A percentile compares a stretch with the other conserved stretches of the same genome.
phyloP scores from a whole-genome alignment of 2,113 vertebrate species.

The Grus americana region DNA sequence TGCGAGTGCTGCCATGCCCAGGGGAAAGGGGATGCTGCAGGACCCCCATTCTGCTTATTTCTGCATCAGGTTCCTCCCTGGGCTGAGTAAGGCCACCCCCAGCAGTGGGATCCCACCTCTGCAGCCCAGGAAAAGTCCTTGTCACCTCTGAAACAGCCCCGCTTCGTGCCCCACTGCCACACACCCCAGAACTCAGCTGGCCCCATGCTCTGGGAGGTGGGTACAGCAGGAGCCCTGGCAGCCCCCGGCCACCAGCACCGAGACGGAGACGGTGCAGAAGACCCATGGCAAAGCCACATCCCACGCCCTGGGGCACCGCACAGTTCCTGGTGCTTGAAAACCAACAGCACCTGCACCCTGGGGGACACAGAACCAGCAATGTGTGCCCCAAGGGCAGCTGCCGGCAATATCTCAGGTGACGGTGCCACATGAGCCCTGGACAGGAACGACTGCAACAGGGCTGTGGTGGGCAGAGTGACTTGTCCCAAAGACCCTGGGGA shows the following conservation, averaged over 20 bases:
- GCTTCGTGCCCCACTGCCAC: neutral
- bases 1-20: neutral
- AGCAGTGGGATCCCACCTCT: neutral
- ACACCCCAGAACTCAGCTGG: accelerated
- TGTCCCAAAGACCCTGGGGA: no score
- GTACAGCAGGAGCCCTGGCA: neutral
- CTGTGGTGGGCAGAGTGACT: neutral
- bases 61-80: neutral
- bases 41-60: neutral
- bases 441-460: neutral
- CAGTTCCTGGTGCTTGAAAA: neutral
- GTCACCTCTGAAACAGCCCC: neutral
- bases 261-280: neutral
- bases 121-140: neutral
- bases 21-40: neutral
- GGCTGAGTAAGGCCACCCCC: neutral
- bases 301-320: neutral
- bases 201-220: accelerated
- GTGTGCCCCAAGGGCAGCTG: neutral
- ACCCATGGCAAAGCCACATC: neutral
- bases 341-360: accelerated
- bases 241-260: neutral
- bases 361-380: neutral
- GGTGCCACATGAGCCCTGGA: neutral
- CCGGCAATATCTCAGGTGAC: no score